Conservation (phyloP, 1,140 invertebrate genomes). For the Pseudomyrmex dendroicus region DNA sequence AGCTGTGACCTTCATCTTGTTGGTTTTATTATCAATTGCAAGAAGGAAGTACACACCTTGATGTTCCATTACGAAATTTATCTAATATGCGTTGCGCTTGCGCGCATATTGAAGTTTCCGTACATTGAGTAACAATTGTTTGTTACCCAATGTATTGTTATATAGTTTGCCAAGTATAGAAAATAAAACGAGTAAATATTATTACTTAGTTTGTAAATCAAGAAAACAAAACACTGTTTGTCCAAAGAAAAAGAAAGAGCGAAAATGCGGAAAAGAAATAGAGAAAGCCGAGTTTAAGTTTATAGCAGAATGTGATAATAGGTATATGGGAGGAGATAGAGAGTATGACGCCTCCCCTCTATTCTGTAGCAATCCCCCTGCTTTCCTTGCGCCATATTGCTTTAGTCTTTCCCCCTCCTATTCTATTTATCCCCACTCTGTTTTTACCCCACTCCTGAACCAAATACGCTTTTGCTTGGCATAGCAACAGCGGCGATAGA, state of each 20-base stretch:
- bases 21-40: constrained; percentile 14
- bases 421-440: constrained; percentile 9
- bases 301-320: constrained; percentile 57
- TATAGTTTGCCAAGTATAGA: constrained; percentile 41
- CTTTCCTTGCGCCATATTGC: constrained; percentile 20
- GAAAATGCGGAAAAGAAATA: constrained; percentile 18
- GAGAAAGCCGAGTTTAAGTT: constrained; percentile 36
- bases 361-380: constrained; percentile 66
- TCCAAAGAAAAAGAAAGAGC: not conserved
- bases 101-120: constrained; percentile 4
- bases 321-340: constrained; percentile 69
- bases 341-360: constrained; percentile 71
- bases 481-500: constrained; percentile 81
- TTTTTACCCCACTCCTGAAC: constrained; percentile 30
- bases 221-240: not conserved
- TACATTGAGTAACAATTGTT: constrained; percentile 48
- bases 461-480: constrained; percentile 68
- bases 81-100: not conserved
- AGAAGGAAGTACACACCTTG: constrained; percentile 25
- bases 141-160: not conserved
- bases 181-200: constrained; percentile 32
- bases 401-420: constrained; percentile 32
- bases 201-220: not conserved
- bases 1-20: constrained; percentile 37
- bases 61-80: constrained; percentile 14